Conservation (phyloP, 2,888 invertebrate genomes). For the Pristionchus entomophagus region DNA sequence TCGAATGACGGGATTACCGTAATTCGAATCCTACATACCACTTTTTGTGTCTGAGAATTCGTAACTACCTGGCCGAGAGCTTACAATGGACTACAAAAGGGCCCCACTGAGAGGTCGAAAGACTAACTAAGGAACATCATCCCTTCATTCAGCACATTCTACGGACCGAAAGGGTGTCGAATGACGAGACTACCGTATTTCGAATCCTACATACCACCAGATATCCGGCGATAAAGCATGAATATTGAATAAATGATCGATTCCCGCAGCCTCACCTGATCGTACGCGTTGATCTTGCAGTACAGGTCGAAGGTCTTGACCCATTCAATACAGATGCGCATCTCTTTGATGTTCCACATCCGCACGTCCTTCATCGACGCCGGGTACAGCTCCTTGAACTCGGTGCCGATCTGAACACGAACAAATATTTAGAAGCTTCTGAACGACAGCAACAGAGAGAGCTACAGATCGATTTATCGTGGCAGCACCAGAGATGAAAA, state of each 20-base stretch:
- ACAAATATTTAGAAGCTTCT: neutral
- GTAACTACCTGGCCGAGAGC: too few relatives aligned
- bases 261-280: conserved; percentile 65
- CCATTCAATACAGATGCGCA: conserved; percentile 75
- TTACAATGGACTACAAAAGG: too few relatives aligned
- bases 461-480: neutral
- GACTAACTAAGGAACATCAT: too few relatives aligned
- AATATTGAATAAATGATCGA: neutral
- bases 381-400: conserved; percentile 73
- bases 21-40: too few relatives aligned
- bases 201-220: too few relatives aligned
- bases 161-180: too few relatives aligned
- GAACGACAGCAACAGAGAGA: neutral
- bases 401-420: conserved; percentile 63
- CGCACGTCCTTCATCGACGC: conserved; percentile 75
- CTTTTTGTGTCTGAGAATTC: too few relatives aligned
- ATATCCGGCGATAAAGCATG: neutral
- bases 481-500: conserved; percentile 19
- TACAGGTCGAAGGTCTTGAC: conserved; percentile 74
- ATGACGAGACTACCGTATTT: too few relatives aligned
- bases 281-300: conserved; percentile 61
- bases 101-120: too few relatives aligned
- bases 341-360: conserved; percentile 75
- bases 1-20: too few relatives aligned
- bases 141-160: too few relatives aligned